These are phyloP conservation scores for Drosophila fulvimacula DNA, from an alignment of 2,888 invertebrate genomes.

Conservation along the genomic window DNA sequence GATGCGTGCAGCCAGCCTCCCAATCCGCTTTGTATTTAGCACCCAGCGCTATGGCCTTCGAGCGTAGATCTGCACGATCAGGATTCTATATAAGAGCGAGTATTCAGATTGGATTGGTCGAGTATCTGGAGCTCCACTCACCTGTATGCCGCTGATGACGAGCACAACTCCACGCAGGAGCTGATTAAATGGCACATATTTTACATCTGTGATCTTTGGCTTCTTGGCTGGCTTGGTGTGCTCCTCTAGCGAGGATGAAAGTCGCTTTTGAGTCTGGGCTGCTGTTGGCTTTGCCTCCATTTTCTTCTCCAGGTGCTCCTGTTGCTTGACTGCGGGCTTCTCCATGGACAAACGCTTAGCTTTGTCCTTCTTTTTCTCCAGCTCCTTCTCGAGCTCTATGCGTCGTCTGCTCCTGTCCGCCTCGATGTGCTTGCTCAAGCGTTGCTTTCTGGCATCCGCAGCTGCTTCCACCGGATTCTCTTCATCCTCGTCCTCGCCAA, in stretches of 20 bases:
- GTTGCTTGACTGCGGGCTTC: slow-evolving; percentile 1
- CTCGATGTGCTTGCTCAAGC: slow-evolving; percentile 84
- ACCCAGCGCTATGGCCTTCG: slow-evolving; percentile 90
- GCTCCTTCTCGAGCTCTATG: slow-evolving; percentile 62
- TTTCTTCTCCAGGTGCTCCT: background rate
- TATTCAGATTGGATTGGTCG: background rate
- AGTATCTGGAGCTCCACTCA: slow-evolving; percentile 13
- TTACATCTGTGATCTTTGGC: slow-evolving; percentile 47
- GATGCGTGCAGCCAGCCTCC: slow-evolving; percentile 91
- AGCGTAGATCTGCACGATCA: slow-evolving; percentile 88
- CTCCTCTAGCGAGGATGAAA: slow-evolving; percentile 50
- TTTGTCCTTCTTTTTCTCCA: slow-evolving; percentile 57
- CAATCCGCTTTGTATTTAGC: slow-evolving; percentile 92
- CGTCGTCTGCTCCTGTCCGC: slow-evolving; percentile 72
- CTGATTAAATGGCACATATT: slow-evolving; percentile 86
- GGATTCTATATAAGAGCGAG: slow-evolving; percentile 88
- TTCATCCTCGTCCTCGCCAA: slow-evolving; percentile 85
- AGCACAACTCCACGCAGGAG: slow-evolving; percentile 89
- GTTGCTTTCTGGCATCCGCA: slow-evolving; percentile 70
- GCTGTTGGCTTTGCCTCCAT: background rate
- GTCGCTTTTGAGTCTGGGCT: slow-evolving; percentile 51
- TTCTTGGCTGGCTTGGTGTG: slow-evolving; percentile 68
- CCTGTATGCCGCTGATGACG: slow-evolving; percentile 92
- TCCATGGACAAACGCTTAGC: slow-evolving; percentile 38
- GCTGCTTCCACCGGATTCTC: slow-evolving; percentile 78